Evolutionary conservation across 2,113 vertebrate species (phyloP), one percentile per base, ranked within the genome.

Genomic region (Triplophysa tibetana): DNA sequence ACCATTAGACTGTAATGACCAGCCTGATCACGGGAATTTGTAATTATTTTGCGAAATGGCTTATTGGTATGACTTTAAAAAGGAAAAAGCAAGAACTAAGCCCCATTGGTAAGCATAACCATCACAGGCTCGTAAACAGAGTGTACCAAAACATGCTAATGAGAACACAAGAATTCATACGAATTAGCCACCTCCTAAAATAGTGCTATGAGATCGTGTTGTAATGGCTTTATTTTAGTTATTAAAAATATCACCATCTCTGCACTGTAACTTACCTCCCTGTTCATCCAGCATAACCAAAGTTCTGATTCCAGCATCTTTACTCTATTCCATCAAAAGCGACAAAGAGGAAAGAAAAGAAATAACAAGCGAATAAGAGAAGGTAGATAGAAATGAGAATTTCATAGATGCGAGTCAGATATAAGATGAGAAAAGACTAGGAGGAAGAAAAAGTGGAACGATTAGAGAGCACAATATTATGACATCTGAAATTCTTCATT

Each of bases 281-380:
- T 99, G 98, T 90, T 99, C 97, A 94, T 99, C 97, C 96, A 99
- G 93, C 98, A 99, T 99, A 93, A 99, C 98, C 94, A 99, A 94
- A 94, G 98, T 99, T 92, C 96, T 98, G 96, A 99, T 99, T 90
- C 98, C 98, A 88, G 98, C 98, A 98, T 99, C 98, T 97, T 99
- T 99, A 94, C 98, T 99, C 98, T 99, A 94, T 64, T 70, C 33
- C 89, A 91, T 90, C 86, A 92, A 70, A 66, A 63, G 52, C 14
- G n/a, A 29, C 29, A 38, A 66, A 29, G 13, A 29, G 77, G 68
- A 24, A 65, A 67, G 50, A 70, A 16, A 75, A 12, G 8, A 70
- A 38, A 70, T 41, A 24, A 45, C 21, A 48, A 73, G 24, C 8
- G 58, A 50, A 67, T 14, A 21, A 75, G 54, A 76, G 63, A 23